Conservation (phyloP, 2,888 invertebrate species). For the Idaea dimidiata region DNA sequence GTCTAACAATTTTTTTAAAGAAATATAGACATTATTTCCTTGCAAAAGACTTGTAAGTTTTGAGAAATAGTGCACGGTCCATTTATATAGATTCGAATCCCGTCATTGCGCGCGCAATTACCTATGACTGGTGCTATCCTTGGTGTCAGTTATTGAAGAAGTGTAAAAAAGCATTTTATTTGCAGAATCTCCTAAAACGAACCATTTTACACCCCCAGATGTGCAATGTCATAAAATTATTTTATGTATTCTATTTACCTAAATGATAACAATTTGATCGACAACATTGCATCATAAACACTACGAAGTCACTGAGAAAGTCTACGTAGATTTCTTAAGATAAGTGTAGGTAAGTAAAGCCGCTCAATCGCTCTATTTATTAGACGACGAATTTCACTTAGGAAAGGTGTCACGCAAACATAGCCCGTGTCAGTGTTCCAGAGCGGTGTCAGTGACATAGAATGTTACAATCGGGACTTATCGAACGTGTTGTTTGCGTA, state of each 20-base stretch:
- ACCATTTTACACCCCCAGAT: too few relatives aligned
- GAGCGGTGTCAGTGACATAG: slow-evolving; percentile 64
- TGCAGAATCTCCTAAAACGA: too few relatives aligned
- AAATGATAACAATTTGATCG: not conserved
- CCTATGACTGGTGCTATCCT: too few relatives aligned
- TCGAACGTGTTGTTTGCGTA: slow-evolving; percentile 76
- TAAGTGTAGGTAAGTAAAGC: not conserved
- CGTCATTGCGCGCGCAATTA: too few relatives aligned
- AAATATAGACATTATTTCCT: too few relatives aligned
- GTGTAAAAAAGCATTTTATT: too few relatives aligned
- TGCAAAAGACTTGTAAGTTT: too few relatives aligned
- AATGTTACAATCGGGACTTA: slow-evolving; percentile 73
- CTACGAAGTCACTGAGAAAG: slow-evolving; percentile 3
- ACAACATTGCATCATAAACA: not conserved
- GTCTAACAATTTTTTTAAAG: too few relatives aligned
- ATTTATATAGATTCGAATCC: too few relatives aligned
- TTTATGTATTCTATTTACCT: not conserved
- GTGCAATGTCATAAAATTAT: too few relatives aligned
- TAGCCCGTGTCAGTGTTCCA: slow-evolving; percentile 17
- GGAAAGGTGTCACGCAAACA: slow-evolving; percentile 27
- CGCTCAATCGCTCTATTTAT: not conserved
- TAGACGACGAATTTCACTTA: slow-evolving; percentile 3
- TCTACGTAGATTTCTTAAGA: slow-evolving; percentile 7
- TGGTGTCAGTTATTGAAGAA: too few relatives aligned
- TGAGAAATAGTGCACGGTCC: too few relatives aligned